Evolutionary conservation across 2,113 vertebrate genomes (phyloP), one percentile per base, ranked within the genome.

Genomic region (Gulo gulo): DNA sequence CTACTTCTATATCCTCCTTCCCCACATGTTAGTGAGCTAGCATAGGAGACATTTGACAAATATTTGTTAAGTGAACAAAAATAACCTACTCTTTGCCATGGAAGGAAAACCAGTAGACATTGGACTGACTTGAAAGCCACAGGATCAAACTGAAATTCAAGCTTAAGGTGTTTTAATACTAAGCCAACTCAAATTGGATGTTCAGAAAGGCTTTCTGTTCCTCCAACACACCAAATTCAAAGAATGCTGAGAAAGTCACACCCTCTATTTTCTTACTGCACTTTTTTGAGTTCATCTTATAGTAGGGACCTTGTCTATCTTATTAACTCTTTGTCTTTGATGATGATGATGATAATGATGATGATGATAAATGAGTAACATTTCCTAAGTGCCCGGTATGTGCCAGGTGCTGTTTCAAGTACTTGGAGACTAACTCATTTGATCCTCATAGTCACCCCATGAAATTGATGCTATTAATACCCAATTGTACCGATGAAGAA

Each of bases 1-100:
- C 73, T 55, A 61, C 36, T 65, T 65, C 87, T 71, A 14, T 13
- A 67, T 36, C 73, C 78, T 81, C 9, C 0, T 65, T 88, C 12
- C 31, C 85, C 55, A 52, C 29, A 73, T 6, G 1, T 86, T 47
- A 87, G 79, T 73, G 11, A 91, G 34, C 71, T 34, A n/a, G 47
- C 87, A 34, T 3, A 31, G 67, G 6, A 95, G 94, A 96, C 36
- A 1, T 61, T 88, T 87, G 94, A 83, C 79, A 98, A 96, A 98
- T 95, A 97, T 96, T 97, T 96, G 82, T 76, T 80, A 98, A 96
- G 81, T 89, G 79, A 97, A 52, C 63, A 91, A 95, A 98, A 97
- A 98, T 92, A 97, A 80, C 89, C 69, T 59, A 74, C 34, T 81
- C 16, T 96, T 74, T 84, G 90, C 92, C 36, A 55, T 24, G 76